A percentile compares a stretch with the other conserved stretches of the same genome.
Conservation (phyloP, 2,113 vertebrate species). For the Aphelocoma coerulescens region DNA sequence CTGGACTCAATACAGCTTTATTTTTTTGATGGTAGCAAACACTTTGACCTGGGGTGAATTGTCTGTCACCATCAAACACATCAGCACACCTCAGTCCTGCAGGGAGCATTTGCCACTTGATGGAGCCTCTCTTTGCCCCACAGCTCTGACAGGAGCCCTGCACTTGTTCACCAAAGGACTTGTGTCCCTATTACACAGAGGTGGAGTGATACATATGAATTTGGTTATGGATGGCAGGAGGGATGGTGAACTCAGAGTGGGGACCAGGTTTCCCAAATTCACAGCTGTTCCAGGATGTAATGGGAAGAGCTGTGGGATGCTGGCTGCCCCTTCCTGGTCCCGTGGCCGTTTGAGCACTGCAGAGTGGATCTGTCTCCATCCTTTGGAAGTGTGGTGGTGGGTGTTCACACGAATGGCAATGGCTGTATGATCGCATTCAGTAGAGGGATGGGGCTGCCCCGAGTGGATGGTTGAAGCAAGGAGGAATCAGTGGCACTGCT, state of each 20-base stretch:
- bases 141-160: background rate
- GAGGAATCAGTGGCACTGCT: background rate
- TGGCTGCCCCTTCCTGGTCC: background rate
- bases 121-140: accelerated
- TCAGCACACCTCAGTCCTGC: background rate
- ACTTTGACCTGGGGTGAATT: background rate
- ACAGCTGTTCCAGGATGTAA: background rate
- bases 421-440: accelerated
- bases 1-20: background rate
- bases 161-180: too few species aligned
- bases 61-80: accelerated
- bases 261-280: background rate
- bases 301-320: background rate
- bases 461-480: background rate
- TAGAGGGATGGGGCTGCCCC: background rate
- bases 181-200: accelerated
- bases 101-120: accelerated
- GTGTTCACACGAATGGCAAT: accelerated
- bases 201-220: accelerated
- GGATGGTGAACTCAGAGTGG: background rate
- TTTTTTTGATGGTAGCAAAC: background rate
- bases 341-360: accelerated
- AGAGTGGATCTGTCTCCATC: background rate
- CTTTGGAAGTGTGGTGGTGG: background rate
- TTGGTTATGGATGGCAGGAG: background rate